These are phyloP conservation scores for Leptobrachium leishanense DNA, from an alignment of 2,113 vertebrate genomes.

Conservation along the genomic window DNA sequence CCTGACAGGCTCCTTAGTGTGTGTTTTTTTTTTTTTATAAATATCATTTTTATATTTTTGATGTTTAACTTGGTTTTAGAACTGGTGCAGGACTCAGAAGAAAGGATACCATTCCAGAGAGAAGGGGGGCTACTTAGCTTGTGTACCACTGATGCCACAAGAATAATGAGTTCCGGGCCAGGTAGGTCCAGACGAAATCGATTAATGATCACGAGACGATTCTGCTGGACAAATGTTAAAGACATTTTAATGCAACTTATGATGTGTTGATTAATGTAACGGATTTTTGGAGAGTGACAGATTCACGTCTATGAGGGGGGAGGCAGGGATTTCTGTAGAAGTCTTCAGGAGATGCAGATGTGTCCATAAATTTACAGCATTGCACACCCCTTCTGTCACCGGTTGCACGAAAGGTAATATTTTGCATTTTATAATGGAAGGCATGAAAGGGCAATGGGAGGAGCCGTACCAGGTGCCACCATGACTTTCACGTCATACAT, in stretches of 20 bases:
- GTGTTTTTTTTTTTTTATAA: not conserved
- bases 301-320: not conserved
- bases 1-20: too few relatives aligned
- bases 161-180: not conserved
- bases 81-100: not conserved
- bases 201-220: not conserved
- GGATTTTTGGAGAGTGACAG: not conserved
- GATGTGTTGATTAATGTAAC: not conserved
- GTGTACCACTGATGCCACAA: not conserved
- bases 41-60: not conserved
- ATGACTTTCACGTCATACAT: too few relatives aligned
- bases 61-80: slow-evolving; percentile 1
- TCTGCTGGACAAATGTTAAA: not conserved
- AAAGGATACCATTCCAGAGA: not conserved
- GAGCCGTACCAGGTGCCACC: too few relatives aligned
- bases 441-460: too few relatives aligned
- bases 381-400: too few relatives aligned
- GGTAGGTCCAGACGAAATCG: not conserved
- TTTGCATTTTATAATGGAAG: too few relatives aligned
- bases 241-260: not conserved
- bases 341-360: too few relatives aligned
- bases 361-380: too few relatives aligned
- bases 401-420: too few relatives aligned
- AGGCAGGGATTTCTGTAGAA: too few relatives aligned
- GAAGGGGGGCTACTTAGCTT: not conserved